Conservation (phyloP, 2,888 invertebrate genomes). For the Dolomedes plantarius region DNA sequence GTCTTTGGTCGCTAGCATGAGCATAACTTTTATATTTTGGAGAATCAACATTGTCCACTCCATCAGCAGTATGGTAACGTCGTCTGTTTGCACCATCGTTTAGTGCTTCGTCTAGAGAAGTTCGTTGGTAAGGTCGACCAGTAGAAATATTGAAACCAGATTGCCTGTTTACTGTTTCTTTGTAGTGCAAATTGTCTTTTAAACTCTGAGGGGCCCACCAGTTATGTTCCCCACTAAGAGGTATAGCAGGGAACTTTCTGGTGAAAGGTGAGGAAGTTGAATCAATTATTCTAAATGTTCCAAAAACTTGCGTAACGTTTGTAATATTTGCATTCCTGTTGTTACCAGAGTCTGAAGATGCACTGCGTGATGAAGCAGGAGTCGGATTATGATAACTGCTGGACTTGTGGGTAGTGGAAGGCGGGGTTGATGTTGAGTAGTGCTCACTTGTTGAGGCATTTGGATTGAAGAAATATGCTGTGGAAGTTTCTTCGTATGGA, state of each 20-base stretch:
- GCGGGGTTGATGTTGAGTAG: background rate
- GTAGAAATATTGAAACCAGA: conserved; percentile 10
- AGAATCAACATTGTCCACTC: background rate
- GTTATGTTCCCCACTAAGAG: conserved; percentile 17
- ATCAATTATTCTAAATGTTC: conserved; percentile 46
- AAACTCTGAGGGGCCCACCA: conserved; percentile 38
- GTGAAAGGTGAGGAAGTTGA: conserved; percentile 30
- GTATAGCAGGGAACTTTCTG: conserved; percentile 15
- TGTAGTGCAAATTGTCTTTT: conserved; percentile 28
- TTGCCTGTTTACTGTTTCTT: conserved; percentile 21
- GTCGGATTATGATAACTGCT: background rate
- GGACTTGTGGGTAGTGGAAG: background rate
- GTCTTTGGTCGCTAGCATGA: background rate
- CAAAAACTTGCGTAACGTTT: conserved; percentile 54
- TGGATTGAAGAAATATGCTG: background rate
- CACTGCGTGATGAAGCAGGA: background rate
- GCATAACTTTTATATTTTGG: background rate
- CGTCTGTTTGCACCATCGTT: conserved; percentile 16
- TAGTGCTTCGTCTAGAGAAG: conserved; percentile 23
- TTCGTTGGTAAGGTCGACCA: conserved; percentile 14
- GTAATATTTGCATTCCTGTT: background rate
- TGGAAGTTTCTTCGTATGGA: background rate
- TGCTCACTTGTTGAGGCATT: background rate
- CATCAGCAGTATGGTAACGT: conserved; percentile 52
- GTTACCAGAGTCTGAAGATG: background rate